Evolutionary conservation across 2,888 invertebrate genomes (phyloP).

Genomic region (Phoronis australis): DNA sequence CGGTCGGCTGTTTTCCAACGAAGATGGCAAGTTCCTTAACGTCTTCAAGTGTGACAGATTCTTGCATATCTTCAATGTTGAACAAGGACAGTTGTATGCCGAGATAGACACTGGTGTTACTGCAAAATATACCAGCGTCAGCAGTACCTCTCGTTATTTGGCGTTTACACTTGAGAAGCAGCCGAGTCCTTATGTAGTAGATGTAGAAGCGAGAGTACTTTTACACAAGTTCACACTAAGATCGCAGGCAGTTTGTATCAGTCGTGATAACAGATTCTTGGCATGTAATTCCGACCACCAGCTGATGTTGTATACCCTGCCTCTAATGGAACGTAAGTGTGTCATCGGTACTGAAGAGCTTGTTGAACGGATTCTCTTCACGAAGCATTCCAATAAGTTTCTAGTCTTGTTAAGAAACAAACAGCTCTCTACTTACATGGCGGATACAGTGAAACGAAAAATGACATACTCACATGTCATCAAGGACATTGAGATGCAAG

Average conservation of each 20-base stretch:
- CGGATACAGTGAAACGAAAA: constrained; percentile 26
- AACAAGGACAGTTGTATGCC: constrained; percentile 31
- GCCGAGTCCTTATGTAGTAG: constrained; percentile 32
- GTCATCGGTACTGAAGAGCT: constrained; percentile 27
- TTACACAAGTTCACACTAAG: constrained; percentile 33
- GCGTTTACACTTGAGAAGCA: constrained; percentile 29
- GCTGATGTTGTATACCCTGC: constrained; percentile 29
- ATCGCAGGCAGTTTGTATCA: constrained; percentile 30
- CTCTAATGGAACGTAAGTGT: constrained; percentile 32
- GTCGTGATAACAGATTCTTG: constrained; percentile 26
- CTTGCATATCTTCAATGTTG: constrained; percentile 29
- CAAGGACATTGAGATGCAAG: constrained; percentile 24
- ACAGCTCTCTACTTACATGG: constrained; percentile 23
- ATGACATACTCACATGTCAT: constrained; percentile 22
- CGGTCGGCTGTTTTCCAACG: constrained; percentile 27
- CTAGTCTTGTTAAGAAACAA: constrained; percentile 29
- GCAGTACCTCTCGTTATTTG: constrained; percentile 31
- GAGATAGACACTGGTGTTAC: constrained; percentile 21
- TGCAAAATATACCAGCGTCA: constrained; percentile 18
- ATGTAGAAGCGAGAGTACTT: constrained; percentile 25
- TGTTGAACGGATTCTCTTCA: constrained; percentile 27
- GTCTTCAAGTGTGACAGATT: constrained; percentile 27
- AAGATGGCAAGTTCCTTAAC: constrained; percentile 29
- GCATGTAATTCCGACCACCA: constrained; percentile 27
- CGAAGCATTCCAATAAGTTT: constrained; percentile 22